These are phyloP conservation scores for Takifugu ocellatus DNA, from an alignment of 2,797 vertebrate species.

Conservation along the genomic window DNA sequence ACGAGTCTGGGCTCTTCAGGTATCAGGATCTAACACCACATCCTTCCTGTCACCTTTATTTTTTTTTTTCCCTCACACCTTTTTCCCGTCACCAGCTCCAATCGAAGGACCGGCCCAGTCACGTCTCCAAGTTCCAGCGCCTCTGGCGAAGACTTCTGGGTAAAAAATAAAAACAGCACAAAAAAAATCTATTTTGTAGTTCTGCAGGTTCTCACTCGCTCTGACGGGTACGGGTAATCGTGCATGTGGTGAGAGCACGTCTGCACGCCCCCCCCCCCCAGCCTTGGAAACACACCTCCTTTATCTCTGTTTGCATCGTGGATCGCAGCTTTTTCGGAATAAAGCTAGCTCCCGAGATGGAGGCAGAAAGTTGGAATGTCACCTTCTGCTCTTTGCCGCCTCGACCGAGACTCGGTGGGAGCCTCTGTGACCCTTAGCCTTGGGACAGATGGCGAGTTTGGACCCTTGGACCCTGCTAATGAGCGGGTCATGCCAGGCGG, in stretches of 20 bases:
- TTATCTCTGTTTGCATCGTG: conserved; percentile 24
- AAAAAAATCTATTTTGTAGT: conserved; percentile 34
- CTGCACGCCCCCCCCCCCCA: conserved; percentile 6
- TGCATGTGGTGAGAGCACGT: conserved; percentile 16
- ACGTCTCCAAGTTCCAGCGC: conserved; percentile 48
- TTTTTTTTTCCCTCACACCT: conserved; percentile 14
- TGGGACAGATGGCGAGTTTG: conserved; percentile 67
- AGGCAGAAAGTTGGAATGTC: conserved; percentile 62
- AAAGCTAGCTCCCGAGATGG: conserved; percentile 26
- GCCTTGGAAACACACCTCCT: conserved; percentile 44
- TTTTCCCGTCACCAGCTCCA: conserved; percentile 23
- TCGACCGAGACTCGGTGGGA: conserved; percentile 32
- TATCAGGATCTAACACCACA: too few relatives aligned
- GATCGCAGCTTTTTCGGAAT: conserved; percentile 39
- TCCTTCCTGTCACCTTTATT: background rate
- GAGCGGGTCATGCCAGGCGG: conserved; percentile 62
- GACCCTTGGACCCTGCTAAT: conserved; percentile 61
- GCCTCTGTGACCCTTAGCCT: conserved; percentile 47
- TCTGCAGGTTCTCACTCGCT: conserved; percentile 32
- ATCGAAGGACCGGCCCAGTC: conserved; percentile 45
- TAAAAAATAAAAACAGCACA: background rate
- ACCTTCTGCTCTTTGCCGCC: conserved; percentile 59
- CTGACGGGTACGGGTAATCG: conserved; percentile 26
- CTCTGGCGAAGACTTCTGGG: conserved; percentile 41
- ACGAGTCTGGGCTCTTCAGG: too few relatives aligned